A percentile compares a stretch with the other conserved stretches of the same genome.
Conservation (phyloP, 2,797 vertebrate species). For the Gastrophryne carolinensis region DNA sequence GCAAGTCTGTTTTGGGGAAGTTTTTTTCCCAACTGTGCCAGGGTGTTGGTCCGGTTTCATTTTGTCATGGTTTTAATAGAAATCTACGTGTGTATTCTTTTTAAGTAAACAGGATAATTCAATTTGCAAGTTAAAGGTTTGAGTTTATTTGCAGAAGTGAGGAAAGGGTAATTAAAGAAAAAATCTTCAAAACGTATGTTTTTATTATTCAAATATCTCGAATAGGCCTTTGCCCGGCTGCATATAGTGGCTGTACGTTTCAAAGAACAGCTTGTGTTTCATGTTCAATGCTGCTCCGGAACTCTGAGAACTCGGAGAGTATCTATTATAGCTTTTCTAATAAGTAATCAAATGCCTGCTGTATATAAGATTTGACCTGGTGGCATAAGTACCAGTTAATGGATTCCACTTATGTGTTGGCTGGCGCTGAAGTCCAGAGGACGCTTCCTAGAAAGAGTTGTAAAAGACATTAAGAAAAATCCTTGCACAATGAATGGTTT, state of each 20-base stretch:
- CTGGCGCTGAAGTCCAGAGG: neutral
- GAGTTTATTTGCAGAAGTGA: too few relatives aligned
- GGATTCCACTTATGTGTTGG: constrained; percentile 40
- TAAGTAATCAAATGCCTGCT: constrained; percentile 23
- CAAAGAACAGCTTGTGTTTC: neutral
- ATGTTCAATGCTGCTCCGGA: neutral
- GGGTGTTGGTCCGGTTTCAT: too few relatives aligned
- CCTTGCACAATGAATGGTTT: neutral
- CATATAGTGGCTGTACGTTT: neutral
- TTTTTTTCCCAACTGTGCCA: too few relatives aligned
- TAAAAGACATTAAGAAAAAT: constrained; percentile 1
- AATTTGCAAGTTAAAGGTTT: too few relatives aligned
- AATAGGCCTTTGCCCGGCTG: neutral
- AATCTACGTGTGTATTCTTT: too few relatives aligned
- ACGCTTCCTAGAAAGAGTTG: constrained; percentile 5
- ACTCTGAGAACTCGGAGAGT: constrained; percentile 6
- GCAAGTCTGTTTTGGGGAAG: too few relatives aligned
- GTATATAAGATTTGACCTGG: constrained; percentile 26
- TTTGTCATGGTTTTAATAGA: too few relatives aligned
- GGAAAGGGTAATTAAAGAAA: too few relatives aligned
- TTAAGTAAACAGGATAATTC: too few relatives aligned
- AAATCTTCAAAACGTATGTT: too few relatives aligned
- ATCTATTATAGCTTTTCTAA: too few relatives aligned
- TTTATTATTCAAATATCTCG: neutral
- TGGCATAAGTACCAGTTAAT: constrained; percentile 39